Evolutionary conservation across 64 coral and sea anemone genomes (phyloP).

Genomic region (Acropora tenuis): DNA sequence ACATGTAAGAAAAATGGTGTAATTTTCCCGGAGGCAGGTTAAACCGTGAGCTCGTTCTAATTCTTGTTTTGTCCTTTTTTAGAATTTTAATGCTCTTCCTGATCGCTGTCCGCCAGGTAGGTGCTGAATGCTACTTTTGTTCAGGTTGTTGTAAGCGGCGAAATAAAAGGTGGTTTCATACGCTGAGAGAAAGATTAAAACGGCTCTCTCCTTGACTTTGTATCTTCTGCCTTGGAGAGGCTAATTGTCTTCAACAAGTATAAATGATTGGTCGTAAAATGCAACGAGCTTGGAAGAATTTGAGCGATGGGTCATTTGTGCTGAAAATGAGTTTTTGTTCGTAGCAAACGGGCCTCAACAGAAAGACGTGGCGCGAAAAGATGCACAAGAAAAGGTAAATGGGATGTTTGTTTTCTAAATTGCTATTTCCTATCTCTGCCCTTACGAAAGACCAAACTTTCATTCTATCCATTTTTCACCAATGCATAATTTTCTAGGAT

Average conservation of each 20-base stretch:
- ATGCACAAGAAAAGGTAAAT: conserved; percentile 41
- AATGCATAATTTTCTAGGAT: conserved; percentile 51
- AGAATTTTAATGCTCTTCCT: conserved; percentile 42
- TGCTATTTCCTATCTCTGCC: not conserved
- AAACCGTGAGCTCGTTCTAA: not conserved
- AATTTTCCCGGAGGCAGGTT: too few species aligned
- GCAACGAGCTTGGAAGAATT: too few species aligned
- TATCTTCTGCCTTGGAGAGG: too few species aligned
- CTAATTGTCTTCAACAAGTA: too few species aligned
- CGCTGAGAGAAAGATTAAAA: too few species aligned
- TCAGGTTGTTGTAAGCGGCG: too few species aligned
- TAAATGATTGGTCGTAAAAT: too few species aligned
- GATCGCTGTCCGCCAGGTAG: conserved; percentile 32
- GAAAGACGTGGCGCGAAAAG: conserved; percentile 15
- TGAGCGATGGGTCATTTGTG: not conserved
- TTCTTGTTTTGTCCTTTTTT: not conserved
- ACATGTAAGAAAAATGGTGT: conserved; percentile 11
- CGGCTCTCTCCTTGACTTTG: too few species aligned
- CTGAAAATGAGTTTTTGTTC: not conserved
- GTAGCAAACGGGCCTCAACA: not conserved
- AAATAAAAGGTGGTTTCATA: too few species aligned
- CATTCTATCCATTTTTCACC: not conserved
- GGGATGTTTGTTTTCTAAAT: not conserved
- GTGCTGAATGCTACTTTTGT: not conserved
- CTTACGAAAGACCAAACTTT: not conserved